Conservation (phyloP, 92 coral and sea anemone species). For the Actinernus sp. region DNA sequence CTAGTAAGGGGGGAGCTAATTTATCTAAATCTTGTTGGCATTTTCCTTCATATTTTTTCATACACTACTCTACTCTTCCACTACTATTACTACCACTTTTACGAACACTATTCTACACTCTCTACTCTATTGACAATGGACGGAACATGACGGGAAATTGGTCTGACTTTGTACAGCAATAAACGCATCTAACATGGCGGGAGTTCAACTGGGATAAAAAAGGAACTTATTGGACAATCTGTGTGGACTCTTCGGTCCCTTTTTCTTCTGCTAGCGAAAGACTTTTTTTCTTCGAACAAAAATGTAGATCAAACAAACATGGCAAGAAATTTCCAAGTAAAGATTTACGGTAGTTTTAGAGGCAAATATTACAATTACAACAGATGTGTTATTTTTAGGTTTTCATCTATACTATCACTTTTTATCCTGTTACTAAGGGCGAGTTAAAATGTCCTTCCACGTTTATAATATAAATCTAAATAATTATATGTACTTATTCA, state of each 20-base stretch:
- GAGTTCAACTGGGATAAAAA: slow-evolving; percentile 21
- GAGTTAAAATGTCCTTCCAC: slow-evolving; percentile 90
- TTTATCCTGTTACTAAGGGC: slow-evolving; percentile 68
- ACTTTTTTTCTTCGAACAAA: too few relatives aligned
- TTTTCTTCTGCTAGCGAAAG: slow-evolving; percentile 1
- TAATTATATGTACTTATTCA: slow-evolving; percentile 99
- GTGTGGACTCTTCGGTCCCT: slow-evolving; percentile 1
- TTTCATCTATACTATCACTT: slow-evolving; percentile 59
- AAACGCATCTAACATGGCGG: slow-evolving; percentile 4
- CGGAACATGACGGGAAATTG: slow-evolving; percentile 16
- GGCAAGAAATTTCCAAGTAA: slow-evolving; percentile 8
- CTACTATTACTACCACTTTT: slow-evolving; percentile 11
- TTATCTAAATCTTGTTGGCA: background rate
- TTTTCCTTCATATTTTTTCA: slow-evolving; percentile 7
- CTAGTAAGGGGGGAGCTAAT: background rate
- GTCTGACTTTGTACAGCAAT: slow-evolving; percentile 42
- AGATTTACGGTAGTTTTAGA: slow-evolving; percentile 28
- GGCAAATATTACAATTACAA: slow-evolving; percentile 69
- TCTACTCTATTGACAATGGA: too few relatives aligned
- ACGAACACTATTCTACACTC: background rate
- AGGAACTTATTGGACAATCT: slow-evolving; percentile 21
- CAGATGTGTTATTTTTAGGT: slow-evolving; percentile 23
- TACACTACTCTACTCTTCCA: slow-evolving; percentile 14
- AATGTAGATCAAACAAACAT: slow-evolving; percentile 13
- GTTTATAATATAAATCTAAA: slow-evolving; percentile 99